phyloP scores from a whole-genome alignment of 1,140 invertebrate species.

The Drosophila lowei region DNA sequence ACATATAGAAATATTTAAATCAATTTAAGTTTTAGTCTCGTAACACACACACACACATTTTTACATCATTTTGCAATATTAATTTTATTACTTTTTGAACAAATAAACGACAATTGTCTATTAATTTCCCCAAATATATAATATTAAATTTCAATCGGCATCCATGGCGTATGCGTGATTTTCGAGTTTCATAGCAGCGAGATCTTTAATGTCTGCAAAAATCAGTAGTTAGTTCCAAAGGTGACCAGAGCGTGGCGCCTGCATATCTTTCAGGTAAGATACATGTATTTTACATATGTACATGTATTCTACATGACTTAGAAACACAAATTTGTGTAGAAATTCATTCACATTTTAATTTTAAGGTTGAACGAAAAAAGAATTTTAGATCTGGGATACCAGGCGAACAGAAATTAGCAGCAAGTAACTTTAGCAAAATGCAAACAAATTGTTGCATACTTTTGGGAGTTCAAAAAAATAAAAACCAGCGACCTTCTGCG shows the following conservation, averaged over 20 bases:
- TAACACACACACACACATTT: conserved; percentile 32
- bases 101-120: conserved; percentile 58
- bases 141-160: not conserved
- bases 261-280: too few relatives aligned
- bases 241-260: not conserved
- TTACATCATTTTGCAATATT: conserved; percentile 74
- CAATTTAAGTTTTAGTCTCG: conserved; percentile 62
- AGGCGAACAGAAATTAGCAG: too few relatives aligned
- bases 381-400: too few relatives aligned
- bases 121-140: not conserved
- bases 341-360: too few relatives aligned
- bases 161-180: conserved; percentile 12
- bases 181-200: not conserved
- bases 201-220: not conserved
- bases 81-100: conserved; percentile 67
- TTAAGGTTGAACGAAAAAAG: too few relatives aligned
- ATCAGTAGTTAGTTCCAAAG: not conserved
- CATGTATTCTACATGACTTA: too few relatives aligned
- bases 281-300: too few relatives aligned
- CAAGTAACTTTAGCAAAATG: too few relatives aligned
- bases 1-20: conserved; percentile 56
- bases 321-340: too few relatives aligned
- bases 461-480: too few relatives aligned
- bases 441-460: too few relatives aligned
- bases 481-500: too few relatives aligned